Evolutionary conservation across 1,140 invertebrate genomes (phyloP).

Genomic region (Proctacanthus coquilletti): DNA sequence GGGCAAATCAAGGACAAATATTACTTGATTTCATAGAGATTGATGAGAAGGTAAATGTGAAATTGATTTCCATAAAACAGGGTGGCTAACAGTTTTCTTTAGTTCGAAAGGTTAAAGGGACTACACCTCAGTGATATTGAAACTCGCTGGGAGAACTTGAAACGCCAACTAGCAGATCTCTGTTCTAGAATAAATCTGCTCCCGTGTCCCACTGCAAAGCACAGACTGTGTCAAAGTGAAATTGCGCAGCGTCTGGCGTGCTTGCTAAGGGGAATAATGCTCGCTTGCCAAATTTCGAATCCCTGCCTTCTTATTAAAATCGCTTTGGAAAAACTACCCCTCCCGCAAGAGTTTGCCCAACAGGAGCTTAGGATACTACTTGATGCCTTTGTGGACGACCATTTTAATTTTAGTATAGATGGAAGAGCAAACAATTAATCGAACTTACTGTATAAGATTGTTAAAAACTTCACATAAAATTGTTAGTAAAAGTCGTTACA

Average conservation of each 20-base stretch:
- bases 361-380: constrained; percentile 20
- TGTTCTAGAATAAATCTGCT: constrained; percentile 44
- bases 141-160: constrained; percentile 43
- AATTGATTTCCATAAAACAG: background rate
- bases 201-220: constrained; percentile 43
- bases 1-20: constrained; percentile 42
- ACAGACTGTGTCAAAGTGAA: constrained; percentile 36
- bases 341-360: constrained; percentile 28
- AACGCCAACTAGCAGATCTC: constrained; percentile 42
- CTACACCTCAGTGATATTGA: constrained; percentile 29
- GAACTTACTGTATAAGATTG: too few species aligned
- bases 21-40: constrained; percentile 52
- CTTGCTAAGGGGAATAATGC: constrained; percentile 19
- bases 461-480: too few species aligned
- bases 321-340: constrained; percentile 20
- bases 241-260: constrained; percentile 21
- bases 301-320: constrained; percentile 19
- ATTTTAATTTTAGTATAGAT: too few species aligned
- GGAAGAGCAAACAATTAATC: too few species aligned
- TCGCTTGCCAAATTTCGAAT: constrained; percentile 18
- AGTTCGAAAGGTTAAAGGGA: constrained; percentile 24
- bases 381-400: constrained; percentile 17
- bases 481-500: too few species aligned
- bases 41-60: constrained; percentile 26
- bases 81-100: constrained; percentile 3